Base-by-base conservation (phyloP, 2,113 vertebrate species). In the Larimichthys polyactis region DNA sequence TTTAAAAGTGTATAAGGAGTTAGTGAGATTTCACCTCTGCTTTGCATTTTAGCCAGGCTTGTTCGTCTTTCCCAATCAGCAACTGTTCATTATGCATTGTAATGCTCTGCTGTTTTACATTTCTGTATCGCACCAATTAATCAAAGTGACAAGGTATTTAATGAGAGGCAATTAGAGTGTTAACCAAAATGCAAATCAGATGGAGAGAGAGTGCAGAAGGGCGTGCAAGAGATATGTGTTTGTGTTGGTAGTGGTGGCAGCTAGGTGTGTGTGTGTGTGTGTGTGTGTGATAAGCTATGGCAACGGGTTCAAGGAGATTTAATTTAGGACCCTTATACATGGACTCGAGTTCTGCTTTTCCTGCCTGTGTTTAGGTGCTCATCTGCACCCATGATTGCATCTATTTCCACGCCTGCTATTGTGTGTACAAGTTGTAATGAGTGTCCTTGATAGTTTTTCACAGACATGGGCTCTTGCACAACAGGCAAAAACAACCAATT, bases 141-240 rank as follows among this genome's bases (percentile, higher is more conserved):
- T 94, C 92, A 94, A 92, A 92, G 86, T 92, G 92, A 94, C 93
- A 94, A 90, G 90, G 84, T 92, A 91, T 90, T 92, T 93, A 93
- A 94, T 93, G 91, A 91, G 92, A 92, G 90, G 87, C 93, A 94
- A 93, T 94, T 94, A 93, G 89, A 87, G 86, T 90, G 91, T 92
- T 94, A 94, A 91, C 90, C 79, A 87, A 94, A 91, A 93, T 94
- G 93, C 90, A 93, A 94, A 94, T 94, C 84, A 90, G 89, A 82
- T 1, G 17, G 14, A 14, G 46, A 75, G 76, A 62, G 80, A 76
- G 79, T 49, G 77, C 0, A 8, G 32, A 59, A 68, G 44, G 64
- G 27, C 16, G 64, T 55, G 71, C 48, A 22, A 29, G 72, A 36
- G 72, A 52, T 58, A 75, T 69, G 84, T 46, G 78, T 73, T 78